phyloP scores from a whole-genome alignment of 2,888 invertebrate species.

The Chrysolina haemoptera region DNA sequence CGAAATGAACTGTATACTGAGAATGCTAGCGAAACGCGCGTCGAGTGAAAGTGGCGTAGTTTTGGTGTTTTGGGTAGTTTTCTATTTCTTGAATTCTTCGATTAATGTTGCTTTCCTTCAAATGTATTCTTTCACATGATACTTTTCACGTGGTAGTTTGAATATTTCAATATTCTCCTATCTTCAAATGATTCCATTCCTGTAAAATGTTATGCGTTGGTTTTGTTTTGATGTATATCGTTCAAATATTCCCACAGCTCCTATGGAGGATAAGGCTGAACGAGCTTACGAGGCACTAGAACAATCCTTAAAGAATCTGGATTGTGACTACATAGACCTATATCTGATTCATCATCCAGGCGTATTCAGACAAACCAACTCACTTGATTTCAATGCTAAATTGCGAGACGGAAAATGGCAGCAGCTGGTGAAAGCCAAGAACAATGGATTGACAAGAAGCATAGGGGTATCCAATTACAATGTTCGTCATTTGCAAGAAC shows the following conservation, averaged over 20 bases:
- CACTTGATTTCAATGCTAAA: conserved; percentile 73
- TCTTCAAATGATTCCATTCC: no score
- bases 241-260: conserved; percentile 67
- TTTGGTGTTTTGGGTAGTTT: no score
- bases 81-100: no score
- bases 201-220: no score
- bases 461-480: conserved; percentile 90
- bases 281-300: conserved; percentile 71
- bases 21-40: no score
- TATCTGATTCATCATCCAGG: conserved; percentile 90
- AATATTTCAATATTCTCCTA: conserved; percentile 36
- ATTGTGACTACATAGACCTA: conserved; percentile 81
- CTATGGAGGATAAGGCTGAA: conserved; percentile 73
- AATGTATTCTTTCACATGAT: no score
- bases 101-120: no score
- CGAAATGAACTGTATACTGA: no score
- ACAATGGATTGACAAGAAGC: conserved; percentile 74
- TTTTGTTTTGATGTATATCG: no score
- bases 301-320: conserved; percentile 76
- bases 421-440: conserved; percentile 76
- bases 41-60: no score
- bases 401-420: conserved; percentile 79
- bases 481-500: conserved; percentile 77
- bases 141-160: no score
- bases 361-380: conserved; percentile 71